phyloP scores from a whole-genome alignment of 1,140 invertebrate genomes.

The Ectropis grisescens region DNA sequence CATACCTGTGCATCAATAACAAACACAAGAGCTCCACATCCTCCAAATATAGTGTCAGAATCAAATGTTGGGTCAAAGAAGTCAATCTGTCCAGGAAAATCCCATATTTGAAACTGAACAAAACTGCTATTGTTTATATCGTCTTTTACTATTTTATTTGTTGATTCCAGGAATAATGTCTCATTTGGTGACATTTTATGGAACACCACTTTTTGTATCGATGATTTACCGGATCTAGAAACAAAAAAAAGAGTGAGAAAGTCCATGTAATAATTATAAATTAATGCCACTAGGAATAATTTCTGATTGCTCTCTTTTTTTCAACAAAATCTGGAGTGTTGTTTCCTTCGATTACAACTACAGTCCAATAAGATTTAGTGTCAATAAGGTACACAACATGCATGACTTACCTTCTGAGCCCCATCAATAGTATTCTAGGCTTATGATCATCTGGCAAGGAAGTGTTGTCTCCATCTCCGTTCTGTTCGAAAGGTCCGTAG shows the following conservation, averaged over 20 bases:
- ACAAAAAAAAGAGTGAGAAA: slow-evolving; percentile 23
- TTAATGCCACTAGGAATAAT: no score
- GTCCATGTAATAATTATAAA: slow-evolving; percentile 4
- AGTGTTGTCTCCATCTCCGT: slow-evolving; percentile 73
- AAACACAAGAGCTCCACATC: slow-evolving; percentile 96
- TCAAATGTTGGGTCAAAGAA: slow-evolving; percentile 98
- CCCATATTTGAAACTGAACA: slow-evolving; percentile 99
- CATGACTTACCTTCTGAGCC: slow-evolving; percentile 88
- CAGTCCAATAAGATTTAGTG: no score
- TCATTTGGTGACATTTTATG: slow-evolving; percentile 99
- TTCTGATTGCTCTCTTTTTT: no score
- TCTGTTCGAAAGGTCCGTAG: slow-evolving; percentile 85
- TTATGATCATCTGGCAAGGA: slow-evolving; percentile 80
- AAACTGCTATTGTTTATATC: slow-evolving; percentile 97
- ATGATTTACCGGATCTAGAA: slow-evolving; percentile 98
- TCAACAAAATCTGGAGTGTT: no score
- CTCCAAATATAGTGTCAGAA: slow-evolving; percentile 94
- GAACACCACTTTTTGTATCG: slow-evolving; percentile 99
- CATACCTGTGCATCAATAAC: slow-evolving; percentile 97
- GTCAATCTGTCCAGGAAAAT: slow-evolving; percentile 99
- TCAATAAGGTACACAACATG: no score
- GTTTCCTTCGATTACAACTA: no score
- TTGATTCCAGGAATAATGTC: slow-evolving; percentile 98
- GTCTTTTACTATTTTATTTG: slow-evolving; percentile 98
- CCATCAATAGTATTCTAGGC: slow-evolving; percentile 96